These are phyloP conservation scores for Saiga tatarica DNA, from an alignment of 2,113 vertebrate species.

Conservation along the genomic window DNA sequence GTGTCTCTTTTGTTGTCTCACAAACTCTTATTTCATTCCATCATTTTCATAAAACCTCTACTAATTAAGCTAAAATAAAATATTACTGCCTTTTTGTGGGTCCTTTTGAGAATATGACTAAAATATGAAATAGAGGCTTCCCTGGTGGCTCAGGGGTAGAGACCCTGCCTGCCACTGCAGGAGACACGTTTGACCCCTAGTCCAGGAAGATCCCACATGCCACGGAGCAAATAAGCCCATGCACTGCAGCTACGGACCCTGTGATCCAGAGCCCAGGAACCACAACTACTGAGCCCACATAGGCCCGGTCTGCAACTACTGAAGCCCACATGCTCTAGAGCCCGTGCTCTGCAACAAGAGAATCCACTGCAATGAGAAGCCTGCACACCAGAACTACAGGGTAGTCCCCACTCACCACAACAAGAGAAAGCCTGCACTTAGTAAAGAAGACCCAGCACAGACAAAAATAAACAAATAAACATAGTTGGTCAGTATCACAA, in stretches of 20 bases:
- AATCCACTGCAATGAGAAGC: neutral
- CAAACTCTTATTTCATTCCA: neutral
- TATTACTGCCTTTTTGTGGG: neutral
- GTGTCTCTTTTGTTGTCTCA: no score
- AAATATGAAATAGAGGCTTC: neutral
- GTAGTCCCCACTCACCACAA: neutral
- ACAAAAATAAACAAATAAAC: neutral
- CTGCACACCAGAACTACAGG: neutral
- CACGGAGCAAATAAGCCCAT: neutral
- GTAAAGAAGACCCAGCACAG: neutral
- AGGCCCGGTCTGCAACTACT: neutral
- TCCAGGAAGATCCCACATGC: neutral
- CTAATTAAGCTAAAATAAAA: slow-evolving; percentile 42
- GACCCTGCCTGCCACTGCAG: neutral
- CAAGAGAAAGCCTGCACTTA: neutral
- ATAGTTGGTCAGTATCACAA: neutral
- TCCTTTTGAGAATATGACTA: neutral
- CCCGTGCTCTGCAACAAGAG: neutral
- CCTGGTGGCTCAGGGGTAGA: neutral
- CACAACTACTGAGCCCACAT: neutral
- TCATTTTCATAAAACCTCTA: slow-evolving; percentile 21
- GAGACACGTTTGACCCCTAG: neutral
- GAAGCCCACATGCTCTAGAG: neutral
- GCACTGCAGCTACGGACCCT: neutral
- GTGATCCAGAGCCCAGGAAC: neutral